Evolutionary conservation across 2,888 invertebrate species (phyloP), one percentile per base, ranked within the genome.

Genomic region (Xestobium rufovillosum): DNA sequence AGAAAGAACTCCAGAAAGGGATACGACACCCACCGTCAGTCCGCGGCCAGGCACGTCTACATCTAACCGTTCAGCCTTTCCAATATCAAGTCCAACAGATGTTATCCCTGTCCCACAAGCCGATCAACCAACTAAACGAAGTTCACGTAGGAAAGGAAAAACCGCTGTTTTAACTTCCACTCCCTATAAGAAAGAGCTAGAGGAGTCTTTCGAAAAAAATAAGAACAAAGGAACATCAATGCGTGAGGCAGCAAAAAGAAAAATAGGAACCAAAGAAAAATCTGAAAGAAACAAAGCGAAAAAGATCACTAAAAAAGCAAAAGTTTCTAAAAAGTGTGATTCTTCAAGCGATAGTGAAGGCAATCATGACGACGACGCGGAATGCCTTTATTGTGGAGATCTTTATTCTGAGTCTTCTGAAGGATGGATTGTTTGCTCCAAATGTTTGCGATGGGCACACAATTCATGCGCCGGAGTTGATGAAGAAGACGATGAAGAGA

Each of bases 391-490:
- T 19, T 19, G 23, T 19, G n/a, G 23, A 19, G 23, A 19, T 19
- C 23, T 19, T 19, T 19, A 19, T 19, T 19, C 23, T n/a, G 23
- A 8, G 23, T 19, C 23, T 19, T 19, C 23, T 19, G 23, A 19
- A 19, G 23, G 23, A 19, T 41, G 42, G 36, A 33, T 36, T 12
- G n/a, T 14, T 3, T 42, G 39, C n/a, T 9, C 4, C 3, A 30
- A 12, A 15, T 36, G 34, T 14, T 17, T 26, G 14, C 9, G 25
- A 9, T 41, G 40, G 40, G 36, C 42, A 17, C 19, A 41, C 19
- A 37, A 41, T 31, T 41, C 39, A 8, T 40, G 39, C 33, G 29
- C 39, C 17, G 33, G 16, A 9, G 26, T 42, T n/a, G 36, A 39
- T 10, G 32, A 31, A n/a, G 39, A 42, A 3, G 33, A 31, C 33